These are phyloP conservation scores for Apolygus lucorum DNA, from an alignment of 1,140 invertebrate species.

Conservation along the genomic window DNA sequence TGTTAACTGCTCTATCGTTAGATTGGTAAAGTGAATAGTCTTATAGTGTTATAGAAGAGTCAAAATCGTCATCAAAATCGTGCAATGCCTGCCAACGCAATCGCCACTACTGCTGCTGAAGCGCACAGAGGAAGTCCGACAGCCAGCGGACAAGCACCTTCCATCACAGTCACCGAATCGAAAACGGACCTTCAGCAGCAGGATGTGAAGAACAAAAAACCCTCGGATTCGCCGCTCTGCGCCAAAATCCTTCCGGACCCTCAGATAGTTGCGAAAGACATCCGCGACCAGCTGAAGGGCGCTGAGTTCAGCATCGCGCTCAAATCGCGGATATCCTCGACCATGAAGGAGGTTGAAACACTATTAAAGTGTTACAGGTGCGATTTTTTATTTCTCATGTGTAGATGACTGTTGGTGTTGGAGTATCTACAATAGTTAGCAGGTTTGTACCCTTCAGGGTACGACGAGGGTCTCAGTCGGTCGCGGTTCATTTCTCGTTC, in stretches of 20 bases:
- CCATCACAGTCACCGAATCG: too few species aligned
- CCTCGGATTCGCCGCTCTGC: not conserved
- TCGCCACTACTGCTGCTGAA: not conserved
- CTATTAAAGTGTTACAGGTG: not conserved
- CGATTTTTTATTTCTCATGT: too few species aligned
- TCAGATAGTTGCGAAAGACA: not conserved
- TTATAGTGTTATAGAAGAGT: not conserved
- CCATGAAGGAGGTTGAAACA: not conserved
- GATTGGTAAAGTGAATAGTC: too few species aligned
- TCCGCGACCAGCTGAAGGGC: constrained; percentile 1
- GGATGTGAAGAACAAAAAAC: not conserved
- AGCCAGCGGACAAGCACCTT: too few species aligned
- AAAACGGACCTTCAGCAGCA: too few species aligned
- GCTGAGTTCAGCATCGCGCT: not conserved
- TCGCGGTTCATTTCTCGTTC: too few species aligned
- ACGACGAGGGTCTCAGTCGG: too few species aligned
- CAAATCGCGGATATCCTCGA: not conserved
- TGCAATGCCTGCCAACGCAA: not conserved
- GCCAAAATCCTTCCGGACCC: constrained; percentile 3
- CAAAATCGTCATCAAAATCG: not conserved
- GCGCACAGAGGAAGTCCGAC: too few species aligned
- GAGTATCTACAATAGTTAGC: too few species aligned
- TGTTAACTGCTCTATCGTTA: too few species aligned
- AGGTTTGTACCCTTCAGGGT: too few species aligned
- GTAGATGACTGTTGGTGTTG: too few species aligned